Percentiles rank a stretch among this genome's conserved stretches.
Evolutionary conservation across 2,113 vertebrate species (phyloP).

Genomic region (Telmatochromis sp.): DNA sequence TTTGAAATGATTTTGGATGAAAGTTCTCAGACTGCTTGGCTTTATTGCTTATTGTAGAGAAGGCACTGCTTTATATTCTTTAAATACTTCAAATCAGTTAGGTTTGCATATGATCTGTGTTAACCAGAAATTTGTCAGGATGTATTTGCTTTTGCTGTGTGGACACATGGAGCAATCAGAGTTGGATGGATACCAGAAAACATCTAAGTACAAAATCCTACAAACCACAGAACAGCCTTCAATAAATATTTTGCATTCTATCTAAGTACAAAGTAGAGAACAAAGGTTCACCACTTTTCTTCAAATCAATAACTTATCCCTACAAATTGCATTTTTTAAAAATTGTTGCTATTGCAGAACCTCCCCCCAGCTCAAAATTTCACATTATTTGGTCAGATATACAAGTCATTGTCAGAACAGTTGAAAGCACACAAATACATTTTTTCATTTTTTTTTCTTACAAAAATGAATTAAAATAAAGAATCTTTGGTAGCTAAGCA

Average conservation of each 20-base stretch:
- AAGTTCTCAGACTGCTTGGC: constrained; percentile 22
- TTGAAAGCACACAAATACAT: constrained; percentile 66
- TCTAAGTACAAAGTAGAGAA: constrained; percentile 46
- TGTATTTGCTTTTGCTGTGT: constrained; percentile 13
- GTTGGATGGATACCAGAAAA: constrained; percentile 31
- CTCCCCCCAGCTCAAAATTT: constrained; percentile 71
- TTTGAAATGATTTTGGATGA: neutral
- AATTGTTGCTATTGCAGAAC: constrained; percentile 69
- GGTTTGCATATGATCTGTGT: neutral
- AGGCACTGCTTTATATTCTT: neutral
- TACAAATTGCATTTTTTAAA: constrained; percentile 66
- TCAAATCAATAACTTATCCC: constrained; percentile 71
- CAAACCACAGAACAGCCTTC: constrained; percentile 48
- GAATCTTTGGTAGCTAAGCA: constrained; percentile 72
- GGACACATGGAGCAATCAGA: neutral
- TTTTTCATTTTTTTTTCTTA: constrained; percentile 47
- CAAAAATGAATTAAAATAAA: constrained; percentile 72
- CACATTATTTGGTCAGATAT: constrained; percentile 79
- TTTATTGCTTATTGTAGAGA: neutral
- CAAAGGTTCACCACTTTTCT: constrained; percentile 64
- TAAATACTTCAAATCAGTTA: neutral
- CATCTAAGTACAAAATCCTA: constrained; percentile 41
- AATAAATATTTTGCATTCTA: constrained; percentile 68
- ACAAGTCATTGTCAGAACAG: constrained; percentile 70
- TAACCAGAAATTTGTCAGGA: neutral